Evolutionary conservation across 2,888 invertebrate species (phyloP).

Genomic region (Ceraclea dissimilis): DNA sequence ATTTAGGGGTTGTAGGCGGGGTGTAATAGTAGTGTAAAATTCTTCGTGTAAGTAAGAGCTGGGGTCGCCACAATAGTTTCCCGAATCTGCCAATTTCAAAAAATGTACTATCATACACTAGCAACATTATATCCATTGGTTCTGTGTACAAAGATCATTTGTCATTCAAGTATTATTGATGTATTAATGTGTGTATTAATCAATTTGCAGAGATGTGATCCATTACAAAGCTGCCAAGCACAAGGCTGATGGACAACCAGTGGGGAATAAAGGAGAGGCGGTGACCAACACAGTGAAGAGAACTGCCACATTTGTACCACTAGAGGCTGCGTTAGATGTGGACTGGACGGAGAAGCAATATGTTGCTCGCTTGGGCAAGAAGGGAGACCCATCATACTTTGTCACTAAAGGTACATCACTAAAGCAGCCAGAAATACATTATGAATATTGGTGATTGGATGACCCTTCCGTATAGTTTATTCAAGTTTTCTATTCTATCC

Average conservation of each 20-base stretch:
- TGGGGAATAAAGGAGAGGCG: slow-evolving; percentile 52
- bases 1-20: no score
- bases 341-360: slow-evolving; percentile 54
- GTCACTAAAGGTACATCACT: slow-evolving; percentile 57
- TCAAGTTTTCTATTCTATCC: no score
- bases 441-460: background rate
- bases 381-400: slow-evolving; percentile 66
- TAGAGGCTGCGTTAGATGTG: slow-evolving; percentile 59
- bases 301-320: slow-evolving; percentile 56
- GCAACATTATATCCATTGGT: no score
- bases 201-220: slow-evolving; percentile 42
- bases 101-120: no score
- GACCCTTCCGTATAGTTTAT: no score
- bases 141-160: no score
- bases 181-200: no score
- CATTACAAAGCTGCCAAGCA: slow-evolving; percentile 38
- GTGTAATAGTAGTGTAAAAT: no score
- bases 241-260: slow-evolving; percentile 40
- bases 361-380: slow-evolving; percentile 52
- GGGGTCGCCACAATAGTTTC: no score
- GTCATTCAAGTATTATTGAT: no score
- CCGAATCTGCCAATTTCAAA: no score
- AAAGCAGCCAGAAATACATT: background rate
- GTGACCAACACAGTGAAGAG: slow-evolving; percentile 57
- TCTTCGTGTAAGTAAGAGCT: no score